Conservation (phyloP, 2,888 invertebrate genomes). For the Cheiracanthium punctorium region DNA sequence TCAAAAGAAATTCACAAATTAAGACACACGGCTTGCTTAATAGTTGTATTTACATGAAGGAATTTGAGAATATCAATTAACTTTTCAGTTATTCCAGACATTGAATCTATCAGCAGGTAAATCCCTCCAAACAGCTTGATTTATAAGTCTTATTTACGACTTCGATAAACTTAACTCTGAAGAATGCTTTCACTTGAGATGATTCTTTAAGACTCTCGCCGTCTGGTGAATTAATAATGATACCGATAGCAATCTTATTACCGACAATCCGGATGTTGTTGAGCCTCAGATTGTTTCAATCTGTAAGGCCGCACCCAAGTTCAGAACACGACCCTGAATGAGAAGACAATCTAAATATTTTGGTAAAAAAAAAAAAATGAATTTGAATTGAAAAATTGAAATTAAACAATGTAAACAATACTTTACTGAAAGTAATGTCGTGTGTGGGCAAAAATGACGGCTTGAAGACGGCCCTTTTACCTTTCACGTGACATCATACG, state of each 20-base stretch:
- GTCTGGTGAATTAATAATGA: not conserved
- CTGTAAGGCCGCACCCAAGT: not conserved
- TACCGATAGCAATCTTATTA: not conserved
- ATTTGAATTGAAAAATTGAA: too few species aligned
- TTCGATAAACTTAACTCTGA: not conserved
- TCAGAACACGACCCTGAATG: too few species aligned
- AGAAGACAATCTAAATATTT: too few species aligned
- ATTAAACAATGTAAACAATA: too few species aligned
- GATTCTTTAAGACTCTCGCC: not conserved
- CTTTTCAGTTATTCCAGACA: too few species aligned
- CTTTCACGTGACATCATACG: not conserved
- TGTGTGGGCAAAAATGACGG: not conserved
- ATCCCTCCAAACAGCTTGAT: not conserved
- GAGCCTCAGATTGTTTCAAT: too few species aligned
- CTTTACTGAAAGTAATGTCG: not conserved
- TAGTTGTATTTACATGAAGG: not conserved
- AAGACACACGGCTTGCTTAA: not conserved
- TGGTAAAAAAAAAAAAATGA: too few species aligned
- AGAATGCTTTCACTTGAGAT: not conserved
- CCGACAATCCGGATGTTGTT: constrained; percentile 8
- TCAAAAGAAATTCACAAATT: too few species aligned
- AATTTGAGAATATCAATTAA: not conserved
- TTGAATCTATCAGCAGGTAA: too few species aligned
- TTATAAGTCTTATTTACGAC: not conserved
- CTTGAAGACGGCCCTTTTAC: not conserved